Evolutionary conservation across 2,113 vertebrate species (phyloP).

Genomic region (Tricholaema leucomelas): DNA sequence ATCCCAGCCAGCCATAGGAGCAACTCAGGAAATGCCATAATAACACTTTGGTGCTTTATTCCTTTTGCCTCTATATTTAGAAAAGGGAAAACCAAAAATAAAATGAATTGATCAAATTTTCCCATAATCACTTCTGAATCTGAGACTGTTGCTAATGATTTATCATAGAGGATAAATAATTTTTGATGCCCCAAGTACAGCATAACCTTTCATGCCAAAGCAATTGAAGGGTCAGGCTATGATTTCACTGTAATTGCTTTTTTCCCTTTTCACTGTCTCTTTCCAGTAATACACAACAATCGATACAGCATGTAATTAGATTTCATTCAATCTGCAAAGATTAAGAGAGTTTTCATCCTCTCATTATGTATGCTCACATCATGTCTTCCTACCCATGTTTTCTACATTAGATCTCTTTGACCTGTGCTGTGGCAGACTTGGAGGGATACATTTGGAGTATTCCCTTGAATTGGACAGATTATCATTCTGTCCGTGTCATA

Average conservation of each 20-base stretch:
- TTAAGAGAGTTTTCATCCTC: constrained; percentile 48
- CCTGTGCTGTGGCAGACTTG: neutral
- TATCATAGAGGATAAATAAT: neutral
- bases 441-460: neutral
- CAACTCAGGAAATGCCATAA: neutral
- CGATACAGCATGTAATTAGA: constrained; percentile 73
- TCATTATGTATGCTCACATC: constrained; percentile 2
- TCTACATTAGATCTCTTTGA: neutral
- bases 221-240: constrained; percentile 73
- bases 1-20: neutral
- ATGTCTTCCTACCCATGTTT: neutral
- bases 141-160: constrained; percentile 12
- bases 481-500: neutral
- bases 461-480: constrained; percentile 27
- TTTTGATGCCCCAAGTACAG: neutral
- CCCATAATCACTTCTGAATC: neutral
- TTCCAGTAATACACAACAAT: constrained; percentile 71
- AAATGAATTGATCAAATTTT: neutral
- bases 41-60: neutral
- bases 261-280: constrained; percentile 65
- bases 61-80: neutral
- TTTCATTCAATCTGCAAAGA: constrained; percentile 66
- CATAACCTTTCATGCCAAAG: constrained; percentile 58
- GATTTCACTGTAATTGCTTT: constrained; percentile 74
- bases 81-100: neutral